These are phyloP conservation scores for Papilio machaon DNA, from an alignment of 1,140 invertebrate species.

Conservation along the genomic window DNA sequence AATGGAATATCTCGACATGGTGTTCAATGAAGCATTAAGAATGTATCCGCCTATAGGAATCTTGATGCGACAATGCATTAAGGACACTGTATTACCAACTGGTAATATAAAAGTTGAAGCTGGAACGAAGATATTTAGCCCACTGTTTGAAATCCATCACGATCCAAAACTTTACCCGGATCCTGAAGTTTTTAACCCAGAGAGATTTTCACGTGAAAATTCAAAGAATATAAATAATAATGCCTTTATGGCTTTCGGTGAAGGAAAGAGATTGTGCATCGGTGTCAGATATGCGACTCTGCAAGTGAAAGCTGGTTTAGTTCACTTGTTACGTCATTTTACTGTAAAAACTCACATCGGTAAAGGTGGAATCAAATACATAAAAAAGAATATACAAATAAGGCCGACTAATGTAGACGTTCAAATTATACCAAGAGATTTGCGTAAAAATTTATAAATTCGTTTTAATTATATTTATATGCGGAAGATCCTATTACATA, in stretches of 20 bases:
- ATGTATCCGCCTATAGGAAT: neutral
- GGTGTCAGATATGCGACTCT: constrained; percentile 79
- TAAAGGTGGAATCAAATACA: constrained; percentile 26
- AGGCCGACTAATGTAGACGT: constrained; percentile 18
- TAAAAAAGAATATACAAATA: constrained; percentile 34
- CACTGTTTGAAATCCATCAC: constrained; percentile 39
- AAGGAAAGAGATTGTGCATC: too few relatives aligned
- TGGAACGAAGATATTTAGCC: constrained; percentile 37
- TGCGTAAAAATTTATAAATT: neutral
- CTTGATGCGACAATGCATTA: neutral
- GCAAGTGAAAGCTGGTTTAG: constrained; percentile 72
- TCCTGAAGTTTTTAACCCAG: constrained; percentile 6
- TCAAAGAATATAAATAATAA: neutral
- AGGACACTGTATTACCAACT: constrained; percentile 37
- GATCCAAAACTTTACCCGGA: constrained; percentile 36
- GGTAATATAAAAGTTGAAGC: constrained; percentile 38
- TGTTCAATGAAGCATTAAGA: constrained; percentile 13
- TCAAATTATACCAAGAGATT: constrained; percentile 21
- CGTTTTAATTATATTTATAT: too few relatives aligned
- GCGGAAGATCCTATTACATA: too few relatives aligned
- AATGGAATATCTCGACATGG: constrained; percentile 24
- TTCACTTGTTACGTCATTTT: constrained; percentile 57
- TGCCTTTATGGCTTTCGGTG: neutral
- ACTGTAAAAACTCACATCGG: constrained; percentile 48
- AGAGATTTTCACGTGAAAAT: constrained; percentile 1